These are phyloP conservation scores for Cepaea nemoralis DNA, from an alignment of 1,140 invertebrate genomes.

Conservation along the genomic window DNA sequence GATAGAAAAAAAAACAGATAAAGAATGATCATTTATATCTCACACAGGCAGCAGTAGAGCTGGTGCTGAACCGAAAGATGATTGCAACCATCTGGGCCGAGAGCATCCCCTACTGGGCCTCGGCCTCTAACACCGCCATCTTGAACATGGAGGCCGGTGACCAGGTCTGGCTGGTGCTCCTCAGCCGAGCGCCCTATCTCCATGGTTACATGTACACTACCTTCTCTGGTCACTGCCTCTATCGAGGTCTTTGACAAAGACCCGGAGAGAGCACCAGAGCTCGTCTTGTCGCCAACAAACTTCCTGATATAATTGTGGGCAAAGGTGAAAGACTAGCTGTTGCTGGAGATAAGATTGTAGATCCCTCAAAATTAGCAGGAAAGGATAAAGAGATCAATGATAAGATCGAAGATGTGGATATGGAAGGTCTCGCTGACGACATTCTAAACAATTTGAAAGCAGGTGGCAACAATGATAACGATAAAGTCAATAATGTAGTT, in stretches of 20 bases:
- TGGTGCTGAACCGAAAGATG: constrained; percentile 65
- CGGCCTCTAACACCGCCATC: constrained; percentile 67
- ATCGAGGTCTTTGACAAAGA: constrained; percentile 52
- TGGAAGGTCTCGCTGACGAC: constrained; percentile 22
- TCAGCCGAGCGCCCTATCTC: constrained; percentile 62
- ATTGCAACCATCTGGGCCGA: constrained; percentile 70
- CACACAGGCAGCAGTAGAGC: constrained; percentile 69
- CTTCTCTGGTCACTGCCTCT: constrained; percentile 68
- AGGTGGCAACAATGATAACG: neutral
- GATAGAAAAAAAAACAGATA: too few relatives aligned
- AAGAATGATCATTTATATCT: too few relatives aligned
- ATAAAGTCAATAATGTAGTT: neutral
- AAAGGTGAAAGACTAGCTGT: neutral
- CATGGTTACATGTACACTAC: constrained; percentile 72
- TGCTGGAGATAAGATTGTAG: neutral
- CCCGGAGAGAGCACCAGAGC: neutral
- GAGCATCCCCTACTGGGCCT: constrained; percentile 69
- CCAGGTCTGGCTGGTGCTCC: constrained; percentile 66
- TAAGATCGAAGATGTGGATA: neutral
- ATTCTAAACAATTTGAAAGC: neutral
- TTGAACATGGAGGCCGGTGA: constrained; percentile 63
- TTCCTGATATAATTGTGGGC: neutral
- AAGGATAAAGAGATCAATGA: neutral
- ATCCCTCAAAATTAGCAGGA: too few relatives aligned
- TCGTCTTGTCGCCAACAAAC: neutral